A percentile compares a stretch with the other conserved stretches of the same genome.
phyloP scores from a whole-genome alignment of 2,797 vertebrate genomes.

The Mallotus villosus region DNA sequence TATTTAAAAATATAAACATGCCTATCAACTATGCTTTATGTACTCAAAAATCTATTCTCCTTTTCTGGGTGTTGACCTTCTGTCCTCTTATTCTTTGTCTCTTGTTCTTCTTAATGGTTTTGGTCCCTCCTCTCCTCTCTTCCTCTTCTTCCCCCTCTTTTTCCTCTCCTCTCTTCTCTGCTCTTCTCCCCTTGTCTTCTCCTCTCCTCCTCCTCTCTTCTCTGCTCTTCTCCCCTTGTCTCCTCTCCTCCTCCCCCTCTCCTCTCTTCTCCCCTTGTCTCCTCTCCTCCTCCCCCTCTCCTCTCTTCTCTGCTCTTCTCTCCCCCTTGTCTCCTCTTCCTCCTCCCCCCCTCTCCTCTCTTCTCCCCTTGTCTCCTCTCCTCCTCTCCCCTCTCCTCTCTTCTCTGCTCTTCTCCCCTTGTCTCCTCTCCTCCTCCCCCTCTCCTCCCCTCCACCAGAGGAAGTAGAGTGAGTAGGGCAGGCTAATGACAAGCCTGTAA shows the following conservation, averaged over 20 bases:
- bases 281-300: conserved; percentile 20
- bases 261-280: conserved; percentile 40
- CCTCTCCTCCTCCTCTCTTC: conserved; percentile 20
- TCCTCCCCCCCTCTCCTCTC: neutral
- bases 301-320: neutral
- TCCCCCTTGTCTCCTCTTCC: neutral
- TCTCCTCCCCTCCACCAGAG: conserved; percentile 25
- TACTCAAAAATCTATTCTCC: no score
- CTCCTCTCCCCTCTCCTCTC: conserved; percentile 36
- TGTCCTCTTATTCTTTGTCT: conserved; percentile 17
- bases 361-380: no score
- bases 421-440: conserved; percentile 36
- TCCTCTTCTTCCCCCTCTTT: neutral
- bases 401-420: conserved; percentile 17
- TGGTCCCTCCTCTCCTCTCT: neutral
- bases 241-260: conserved; percentile 27
- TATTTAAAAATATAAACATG: neutral
- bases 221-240: conserved; percentile 31
- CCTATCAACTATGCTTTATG: no score
- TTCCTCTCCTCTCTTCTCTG: no score
- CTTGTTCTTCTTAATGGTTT: no score
- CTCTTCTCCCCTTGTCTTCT: conserved; percentile 36
- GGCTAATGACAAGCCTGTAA: conserved; percentile 73
- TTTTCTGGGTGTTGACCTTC: conserved; percentile 3
- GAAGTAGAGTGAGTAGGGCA: conserved; percentile 41